phyloP scores from a whole-genome alignment of 2,797 vertebrate species.

The Tapera naevia region DNA sequence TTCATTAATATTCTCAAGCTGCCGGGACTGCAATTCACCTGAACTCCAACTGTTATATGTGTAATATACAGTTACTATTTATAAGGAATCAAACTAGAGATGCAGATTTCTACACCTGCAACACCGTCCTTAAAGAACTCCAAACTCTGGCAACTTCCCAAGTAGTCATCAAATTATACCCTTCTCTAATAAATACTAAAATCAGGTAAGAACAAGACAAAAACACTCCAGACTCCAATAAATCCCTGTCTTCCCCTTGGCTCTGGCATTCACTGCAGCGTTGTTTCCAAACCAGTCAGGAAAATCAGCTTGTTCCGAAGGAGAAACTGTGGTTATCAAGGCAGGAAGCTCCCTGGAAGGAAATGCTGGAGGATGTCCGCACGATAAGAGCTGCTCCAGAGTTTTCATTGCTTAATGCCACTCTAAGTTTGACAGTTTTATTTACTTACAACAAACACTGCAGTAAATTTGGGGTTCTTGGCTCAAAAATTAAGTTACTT shows the following conservation, averaged over 20 bases:
- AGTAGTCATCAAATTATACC: accelerated
- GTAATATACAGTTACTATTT: neutral
- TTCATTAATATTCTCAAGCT: neutral
- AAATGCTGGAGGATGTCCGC: conserved; percentile 50
- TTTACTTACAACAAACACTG: neutral
- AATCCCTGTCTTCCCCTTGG: neutral
- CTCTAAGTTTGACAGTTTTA: neutral
- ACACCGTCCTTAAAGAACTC: neutral
- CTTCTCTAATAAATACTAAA: neutral
- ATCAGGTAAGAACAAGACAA: neutral
- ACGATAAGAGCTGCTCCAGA: conserved; percentile 34
- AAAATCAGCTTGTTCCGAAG: neutral
- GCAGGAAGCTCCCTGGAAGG: conserved; percentile 56
- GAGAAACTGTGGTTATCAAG: neutral
- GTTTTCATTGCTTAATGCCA: conserved; percentile 2
- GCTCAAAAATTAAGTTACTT: neutral
- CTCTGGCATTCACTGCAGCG: neutral
- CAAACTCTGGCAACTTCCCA: neutral
- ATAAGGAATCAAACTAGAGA: neutral
- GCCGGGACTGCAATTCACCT: neutral
- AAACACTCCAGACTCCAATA: neutral
- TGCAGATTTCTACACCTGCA: neutral
- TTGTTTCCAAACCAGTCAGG: neutral
- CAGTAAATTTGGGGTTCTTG: neutral
- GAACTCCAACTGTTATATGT: accelerated